Percentiles rank a stretch among this genome's conserved stretches.
Conservation (phyloP, 1,140 invertebrate species). For the Kradibia gibbosae region DNA sequence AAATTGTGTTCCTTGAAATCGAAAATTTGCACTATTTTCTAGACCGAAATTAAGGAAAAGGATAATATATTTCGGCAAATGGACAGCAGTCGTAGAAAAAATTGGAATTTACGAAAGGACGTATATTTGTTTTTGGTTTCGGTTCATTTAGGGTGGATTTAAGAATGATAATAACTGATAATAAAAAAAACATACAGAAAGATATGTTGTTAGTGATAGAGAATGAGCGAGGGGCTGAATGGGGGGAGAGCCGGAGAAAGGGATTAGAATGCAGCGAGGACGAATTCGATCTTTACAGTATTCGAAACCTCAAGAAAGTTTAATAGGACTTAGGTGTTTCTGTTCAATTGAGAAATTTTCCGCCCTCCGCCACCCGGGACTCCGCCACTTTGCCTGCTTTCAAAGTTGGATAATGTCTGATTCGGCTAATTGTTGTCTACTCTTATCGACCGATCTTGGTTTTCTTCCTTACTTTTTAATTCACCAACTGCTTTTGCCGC, state of each 20-base stretch:
- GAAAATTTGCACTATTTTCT: too few relatives aligned
- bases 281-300: constrained; percentile 35
- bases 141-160: too few relatives aligned
- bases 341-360: constrained; percentile 41
- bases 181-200: too few relatives aligned
- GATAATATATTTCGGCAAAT: too few relatives aligned
- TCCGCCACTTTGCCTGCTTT: not conserved
- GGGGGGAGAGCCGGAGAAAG: not conserved
- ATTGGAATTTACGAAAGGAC: too few relatives aligned
- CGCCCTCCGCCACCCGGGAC: not conserved
- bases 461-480: constrained; percentile 9
- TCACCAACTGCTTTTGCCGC: not conserved
- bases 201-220: too few relatives aligned
- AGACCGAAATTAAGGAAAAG: too few relatives aligned
- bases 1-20: too few relatives aligned
- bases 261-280: constrained; percentile 33
- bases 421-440: constrained; percentile 39
- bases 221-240: not conserved
- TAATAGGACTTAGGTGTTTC: constrained; percentile 38
- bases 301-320: constrained; percentile 41
- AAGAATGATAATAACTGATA: too few relatives aligned
- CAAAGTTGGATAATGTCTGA: constrained; percentile 39
- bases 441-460: constrained; percentile 20
- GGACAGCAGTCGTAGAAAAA: too few relatives aligned
- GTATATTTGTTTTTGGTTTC: too few relatives aligned